These are phyloP conservation scores for Pyrgus malvae DNA, from an alignment of 2,888 invertebrate species.

Conservation along the genomic window DNA sequence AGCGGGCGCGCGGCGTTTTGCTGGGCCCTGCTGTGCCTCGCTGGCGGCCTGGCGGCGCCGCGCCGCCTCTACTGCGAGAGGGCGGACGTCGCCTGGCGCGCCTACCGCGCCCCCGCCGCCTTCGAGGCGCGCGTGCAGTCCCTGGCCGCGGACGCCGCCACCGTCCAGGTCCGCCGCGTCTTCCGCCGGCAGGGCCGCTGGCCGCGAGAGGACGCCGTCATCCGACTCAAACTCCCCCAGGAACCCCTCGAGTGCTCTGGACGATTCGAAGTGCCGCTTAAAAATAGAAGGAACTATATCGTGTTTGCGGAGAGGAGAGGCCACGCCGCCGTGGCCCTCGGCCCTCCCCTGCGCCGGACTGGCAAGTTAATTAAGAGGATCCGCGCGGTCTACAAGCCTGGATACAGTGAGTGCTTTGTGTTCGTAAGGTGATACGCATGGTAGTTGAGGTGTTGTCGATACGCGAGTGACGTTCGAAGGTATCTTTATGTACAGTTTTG, in stretches of 20 bases:
- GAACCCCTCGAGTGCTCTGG: conserved; percentile 64
- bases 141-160: conserved; percentile 67
- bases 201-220: conserved; percentile 64
- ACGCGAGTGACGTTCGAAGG: conserved; percentile 29
- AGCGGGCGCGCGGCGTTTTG: conserved; percentile 75
- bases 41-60: conserved; percentile 51
- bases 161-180: conserved; percentile 68
- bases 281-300: conserved; percentile 72
- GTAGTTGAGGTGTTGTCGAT: conserved; percentile 41
- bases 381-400: conserved; percentile 73
- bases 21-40: conserved; percentile 71
- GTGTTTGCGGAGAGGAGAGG: conserved; percentile 75
- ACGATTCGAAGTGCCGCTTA: conserved; percentile 73
- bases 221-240: conserved; percentile 59
- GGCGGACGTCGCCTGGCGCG: conserved; percentile 78
- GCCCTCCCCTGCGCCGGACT: conserved; percentile 71
- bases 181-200: conserved; percentile 69
- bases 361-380: conserved; percentile 69
- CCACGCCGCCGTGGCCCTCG: conserved; percentile 71
- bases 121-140: conserved; percentile 77
- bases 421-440: conserved; percentile 42
- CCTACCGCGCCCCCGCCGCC: conserved; percentile 76
- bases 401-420: conserved; percentile 76
- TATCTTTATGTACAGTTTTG: conserved; percentile 27
- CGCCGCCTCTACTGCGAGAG: conserved; percentile 77